These are phyloP conservation scores for Malurus melanocephalus DNA, from an alignment of 2,113 vertebrate genomes.

Conservation along the genomic window DNA sequence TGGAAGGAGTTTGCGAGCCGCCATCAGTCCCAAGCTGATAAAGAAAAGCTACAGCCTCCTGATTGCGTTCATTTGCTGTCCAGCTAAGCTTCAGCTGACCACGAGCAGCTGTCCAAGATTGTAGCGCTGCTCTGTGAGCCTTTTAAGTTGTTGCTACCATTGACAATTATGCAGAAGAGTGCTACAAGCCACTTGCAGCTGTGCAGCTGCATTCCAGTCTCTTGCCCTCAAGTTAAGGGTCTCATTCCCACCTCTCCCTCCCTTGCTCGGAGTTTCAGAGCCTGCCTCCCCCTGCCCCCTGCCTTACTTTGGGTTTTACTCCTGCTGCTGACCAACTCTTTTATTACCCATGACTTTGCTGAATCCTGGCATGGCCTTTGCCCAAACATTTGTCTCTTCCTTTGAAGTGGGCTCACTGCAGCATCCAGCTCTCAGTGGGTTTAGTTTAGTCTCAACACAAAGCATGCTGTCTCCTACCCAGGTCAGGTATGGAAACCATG, in stretches of 20 bases:
- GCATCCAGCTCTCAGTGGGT: neutral
- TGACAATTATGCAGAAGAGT: neutral
- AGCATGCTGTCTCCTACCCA: neutral
- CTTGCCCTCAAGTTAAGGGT: neutral
- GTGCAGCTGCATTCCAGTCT: neutral
- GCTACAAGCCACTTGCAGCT: neutral
- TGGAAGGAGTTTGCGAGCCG: neutral
- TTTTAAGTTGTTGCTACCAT: neutral
- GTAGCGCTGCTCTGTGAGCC: neutral
- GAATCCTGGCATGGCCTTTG: neutral
- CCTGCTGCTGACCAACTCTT: neutral
- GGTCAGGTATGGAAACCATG: neutral
- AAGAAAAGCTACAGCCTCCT: neutral
- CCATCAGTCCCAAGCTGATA: neutral
- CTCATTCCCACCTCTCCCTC: neutral
- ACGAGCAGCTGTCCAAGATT: neutral
- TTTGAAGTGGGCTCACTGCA: neutral
- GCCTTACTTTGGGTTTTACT: neutral
- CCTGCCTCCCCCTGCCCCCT: neutral
- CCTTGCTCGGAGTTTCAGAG: neutral
- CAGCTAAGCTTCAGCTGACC: neutral
- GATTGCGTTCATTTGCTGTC: neutral
- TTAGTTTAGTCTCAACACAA: neutral
- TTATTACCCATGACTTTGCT: neutral
- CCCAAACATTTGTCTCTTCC: neutral